Evolutionary conservation across 2,888 invertebrate genomes (phyloP).

Genomic region (Chromoteleia sp.): DNA sequence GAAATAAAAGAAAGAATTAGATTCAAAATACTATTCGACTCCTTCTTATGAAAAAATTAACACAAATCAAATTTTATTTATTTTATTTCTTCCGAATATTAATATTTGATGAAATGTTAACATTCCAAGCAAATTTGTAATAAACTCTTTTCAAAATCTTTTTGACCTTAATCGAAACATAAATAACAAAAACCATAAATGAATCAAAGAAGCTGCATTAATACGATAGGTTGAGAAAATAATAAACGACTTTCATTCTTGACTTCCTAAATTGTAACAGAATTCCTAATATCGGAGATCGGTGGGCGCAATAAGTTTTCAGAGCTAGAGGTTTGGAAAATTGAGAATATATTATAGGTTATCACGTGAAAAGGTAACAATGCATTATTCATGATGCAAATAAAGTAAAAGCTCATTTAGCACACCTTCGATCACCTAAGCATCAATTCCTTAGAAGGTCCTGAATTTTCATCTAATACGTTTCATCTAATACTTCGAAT

Average conservation of each 20-base stretch:
- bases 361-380: conserved; percentile 39
- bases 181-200: too few species aligned
- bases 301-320: conserved; percentile 24
- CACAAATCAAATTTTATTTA: too few species aligned
- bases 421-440: conserved; percentile 7
- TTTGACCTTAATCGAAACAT: too few species aligned
- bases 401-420: conserved; percentile 33
- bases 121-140: too few species aligned
- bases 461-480: conserved; percentile 6
- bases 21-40: too few species aligned
- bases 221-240: conserved; percentile 1
- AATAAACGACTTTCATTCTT: conserved; percentile 6
- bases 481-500: too few species aligned
- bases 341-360: conserved; percentile 31
- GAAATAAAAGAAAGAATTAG: too few species aligned
- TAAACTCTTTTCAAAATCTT: too few species aligned
- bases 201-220: not conserved
- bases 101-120: too few species aligned
- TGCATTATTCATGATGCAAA: conserved; percentile 41
- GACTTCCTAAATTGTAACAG: conserved; percentile 2
- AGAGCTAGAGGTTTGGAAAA: conserved; percentile 13
- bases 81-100: too few species aligned
- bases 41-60: too few species aligned
- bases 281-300: conserved; percentile 16
- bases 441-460: conserved; percentile 13